phyloP scores from a whole-genome alignment of 2,888 invertebrate species.

The Melitaea athalia region DNA sequence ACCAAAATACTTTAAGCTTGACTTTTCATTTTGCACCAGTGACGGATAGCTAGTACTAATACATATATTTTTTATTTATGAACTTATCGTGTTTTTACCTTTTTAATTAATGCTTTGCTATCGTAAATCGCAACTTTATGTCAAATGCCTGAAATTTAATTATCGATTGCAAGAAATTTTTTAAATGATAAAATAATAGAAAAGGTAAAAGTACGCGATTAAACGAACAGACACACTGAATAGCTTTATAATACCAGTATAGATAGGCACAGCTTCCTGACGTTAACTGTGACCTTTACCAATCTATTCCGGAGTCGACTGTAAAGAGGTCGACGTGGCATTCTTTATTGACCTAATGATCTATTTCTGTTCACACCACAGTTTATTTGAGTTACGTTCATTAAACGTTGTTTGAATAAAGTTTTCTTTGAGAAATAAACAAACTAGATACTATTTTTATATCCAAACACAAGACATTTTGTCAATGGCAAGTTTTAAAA shows the following conservation, averaged over 20 bases:
- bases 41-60: too few relatives aligned
- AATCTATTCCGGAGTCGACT: slow-evolving; percentile 18
- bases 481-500: background rate
- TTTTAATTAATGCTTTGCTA: too few relatives aligned
- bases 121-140: too few relatives aligned
- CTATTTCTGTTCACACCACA: slow-evolving; percentile 25
- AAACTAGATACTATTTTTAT: background rate
- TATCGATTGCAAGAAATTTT: too few relatives aligned
- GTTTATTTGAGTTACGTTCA: slow-evolving; percentile 21
- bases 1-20: too few relatives aligned
- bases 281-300: slow-evolving; percentile 20
- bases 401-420: slow-evolving; percentile 23
- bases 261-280: slow-evolving; percentile 14
- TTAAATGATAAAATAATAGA: too few relatives aligned
- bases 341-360: slow-evolving; percentile 31
- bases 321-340: slow-evolving; percentile 26
- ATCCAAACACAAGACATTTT: background rate
- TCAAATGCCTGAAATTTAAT: too few relatives aligned
- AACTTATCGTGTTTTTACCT: too few relatives aligned
- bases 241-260: background rate
- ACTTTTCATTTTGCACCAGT: too few relatives aligned
- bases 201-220: too few relatives aligned
- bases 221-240: too few relatives aligned
- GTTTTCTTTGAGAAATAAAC: background rate
- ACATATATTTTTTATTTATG: too few relatives aligned